Conservation (phyloP, 2,797 vertebrate genomes). For the Artibeus lituratus region DNA sequence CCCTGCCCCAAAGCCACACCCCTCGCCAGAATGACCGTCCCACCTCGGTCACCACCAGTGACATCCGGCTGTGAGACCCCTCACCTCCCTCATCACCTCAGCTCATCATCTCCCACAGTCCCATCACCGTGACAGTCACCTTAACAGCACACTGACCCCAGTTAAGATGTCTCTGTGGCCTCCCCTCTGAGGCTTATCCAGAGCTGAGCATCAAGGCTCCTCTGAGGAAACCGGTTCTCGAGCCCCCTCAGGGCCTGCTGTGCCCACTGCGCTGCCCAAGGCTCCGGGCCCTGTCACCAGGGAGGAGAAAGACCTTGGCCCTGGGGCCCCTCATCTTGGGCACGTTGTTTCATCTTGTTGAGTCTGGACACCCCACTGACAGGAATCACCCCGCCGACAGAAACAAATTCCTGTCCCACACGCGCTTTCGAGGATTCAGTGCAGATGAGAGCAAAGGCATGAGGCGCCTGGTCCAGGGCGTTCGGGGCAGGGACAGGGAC, state of each 20-base stretch:
- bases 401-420: background rate
- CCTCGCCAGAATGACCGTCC: background rate
- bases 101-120: background rate
- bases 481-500: too few species aligned
- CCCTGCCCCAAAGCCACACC: fast-evolving
- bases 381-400: fast-evolving
- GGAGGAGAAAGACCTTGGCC: background rate
- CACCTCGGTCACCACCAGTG: background rate
- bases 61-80: fast-evolving
- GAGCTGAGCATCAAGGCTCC: background rate
- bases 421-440: background rate
- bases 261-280: background rate
- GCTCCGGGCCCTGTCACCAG: fast-evolving
- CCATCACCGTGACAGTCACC: fast-evolving
- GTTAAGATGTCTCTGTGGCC: background rate
- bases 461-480: background rate
- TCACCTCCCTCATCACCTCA: too few species aligned
- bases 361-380: fast-evolving
- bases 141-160: fast-evolving
- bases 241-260: background rate
- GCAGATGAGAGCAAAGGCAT: background rate
- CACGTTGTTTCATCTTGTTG: fast-evolving
- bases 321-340: too few species aligned
- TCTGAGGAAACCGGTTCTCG: fast-evolving
- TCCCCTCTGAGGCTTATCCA: background rate